Percentiles rank a stretch among this genome's conserved stretches.
Evolutionary conservation across 1,140 invertebrate genomes (phyloP).

Genomic region (Brachionus koreanus): DNA sequence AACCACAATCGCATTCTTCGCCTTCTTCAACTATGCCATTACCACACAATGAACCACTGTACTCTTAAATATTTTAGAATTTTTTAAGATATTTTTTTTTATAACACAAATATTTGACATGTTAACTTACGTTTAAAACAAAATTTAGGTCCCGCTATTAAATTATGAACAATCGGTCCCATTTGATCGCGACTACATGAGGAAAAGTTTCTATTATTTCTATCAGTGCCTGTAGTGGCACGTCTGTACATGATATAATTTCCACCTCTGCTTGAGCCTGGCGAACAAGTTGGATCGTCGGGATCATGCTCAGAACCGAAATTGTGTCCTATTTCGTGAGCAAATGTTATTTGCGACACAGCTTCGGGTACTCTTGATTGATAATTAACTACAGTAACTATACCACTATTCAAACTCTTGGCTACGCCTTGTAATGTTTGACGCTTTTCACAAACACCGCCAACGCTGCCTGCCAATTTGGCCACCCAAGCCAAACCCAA

Average conservation of each 20-base stretch:
- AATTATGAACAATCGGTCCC: slow-evolving; percentile 64
- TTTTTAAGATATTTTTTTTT: background rate
- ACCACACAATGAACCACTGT: slow-evolving; percentile 91
- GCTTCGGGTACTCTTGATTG: slow-evolving; percentile 90
- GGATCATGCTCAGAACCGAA: slow-evolving; percentile 83
- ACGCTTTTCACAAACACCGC: slow-evolving; percentile 96
- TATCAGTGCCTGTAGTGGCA: slow-evolving; percentile 56
- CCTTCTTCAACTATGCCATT: slow-evolving; percentile 96
- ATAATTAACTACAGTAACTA: slow-evolving; percentile 98
- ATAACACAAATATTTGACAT: no score
- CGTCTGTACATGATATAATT: slow-evolving; percentile 75
- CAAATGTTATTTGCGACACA: slow-evolving; percentile 93
- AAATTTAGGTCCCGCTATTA: slow-evolving; percentile 10
- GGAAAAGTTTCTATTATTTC: slow-evolving; percentile 57
- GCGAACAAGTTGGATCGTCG: slow-evolving; percentile 75
- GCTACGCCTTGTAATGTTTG: slow-evolving; percentile 82
- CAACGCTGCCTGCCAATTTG: slow-evolving; percentile 72
- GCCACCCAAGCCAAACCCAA: slow-evolving; percentile 95
- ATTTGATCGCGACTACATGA: slow-evolving; percentile 81
- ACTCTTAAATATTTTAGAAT: slow-evolving; percentile 62
- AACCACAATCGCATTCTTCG: slow-evolving; percentile 98
- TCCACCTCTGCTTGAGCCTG: slow-evolving; percentile 65
- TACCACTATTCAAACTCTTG: slow-evolving; percentile 88
- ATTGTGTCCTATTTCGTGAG: slow-evolving; percentile 98
- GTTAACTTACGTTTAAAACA: slow-evolving; percentile 66